Conservation (phyloP, 2,888 invertebrate genomes). For the Cerastoderma edule region DNA sequence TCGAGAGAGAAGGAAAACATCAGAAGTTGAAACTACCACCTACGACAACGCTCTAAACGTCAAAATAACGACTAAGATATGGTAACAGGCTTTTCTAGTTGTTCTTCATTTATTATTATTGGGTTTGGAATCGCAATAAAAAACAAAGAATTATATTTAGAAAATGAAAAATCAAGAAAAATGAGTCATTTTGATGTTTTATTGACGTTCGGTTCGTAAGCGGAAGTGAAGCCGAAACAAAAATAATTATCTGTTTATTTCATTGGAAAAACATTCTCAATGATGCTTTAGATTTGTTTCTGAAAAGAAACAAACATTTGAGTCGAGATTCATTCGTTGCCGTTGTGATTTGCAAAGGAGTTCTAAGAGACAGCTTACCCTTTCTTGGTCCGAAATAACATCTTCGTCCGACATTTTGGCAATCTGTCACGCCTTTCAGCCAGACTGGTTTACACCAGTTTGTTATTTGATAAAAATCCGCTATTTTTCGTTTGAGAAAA, state of each 20-base stretch:
- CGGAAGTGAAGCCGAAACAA: slow-evolving; percentile 31
- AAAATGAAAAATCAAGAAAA: not conserved
- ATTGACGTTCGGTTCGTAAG: slow-evolving; percentile 26
- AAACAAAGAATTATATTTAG: not conserved
- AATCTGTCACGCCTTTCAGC: slow-evolving; percentile 65
- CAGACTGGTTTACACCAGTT: slow-evolving; percentile 46
- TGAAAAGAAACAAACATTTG: not conserved
- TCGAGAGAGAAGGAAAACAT: too few relatives aligned
- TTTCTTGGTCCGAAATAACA: slow-evolving; percentile 77
- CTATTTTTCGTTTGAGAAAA: too few relatives aligned
- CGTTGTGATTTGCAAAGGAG: not conserved
- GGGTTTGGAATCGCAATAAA: too few relatives aligned
- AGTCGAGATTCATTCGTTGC: too few relatives aligned
- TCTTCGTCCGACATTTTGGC: slow-evolving; percentile 78
- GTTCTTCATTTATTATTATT: too few relatives aligned
- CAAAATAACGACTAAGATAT: too few relatives aligned
- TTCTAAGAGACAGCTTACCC: slow-evolving; percentile 59
- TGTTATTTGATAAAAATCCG: too few relatives aligned
- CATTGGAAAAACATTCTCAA: not conserved
- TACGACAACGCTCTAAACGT: too few relatives aligned
- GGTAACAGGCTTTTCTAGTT: too few relatives aligned
- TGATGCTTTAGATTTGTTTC: not conserved
- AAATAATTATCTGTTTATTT: not conserved
- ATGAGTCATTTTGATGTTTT: slow-evolving; percentile 18
- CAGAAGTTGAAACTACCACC: too few relatives aligned